These are phyloP conservation scores for Parnassius mnemosyne DNA, from an alignment of 2,888 invertebrate genomes.

Conservation along the genomic window DNA sequence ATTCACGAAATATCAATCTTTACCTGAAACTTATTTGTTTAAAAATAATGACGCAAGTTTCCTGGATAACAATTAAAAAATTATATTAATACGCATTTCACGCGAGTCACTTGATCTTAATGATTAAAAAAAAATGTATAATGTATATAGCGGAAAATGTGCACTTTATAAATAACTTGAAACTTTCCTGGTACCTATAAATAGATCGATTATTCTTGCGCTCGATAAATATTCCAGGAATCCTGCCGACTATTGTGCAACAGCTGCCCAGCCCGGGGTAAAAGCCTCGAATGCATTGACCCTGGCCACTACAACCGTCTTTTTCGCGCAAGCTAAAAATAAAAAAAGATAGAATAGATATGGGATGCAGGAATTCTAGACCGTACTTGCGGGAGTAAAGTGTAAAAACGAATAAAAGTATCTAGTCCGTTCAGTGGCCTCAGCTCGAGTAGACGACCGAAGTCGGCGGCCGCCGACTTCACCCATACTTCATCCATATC, in stretches of 20 bases:
- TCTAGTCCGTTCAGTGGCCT: conserved; percentile 65
- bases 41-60: too few relatives aligned
- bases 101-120: too few relatives aligned
- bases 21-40: not conserved
- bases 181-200: conserved; percentile 33
- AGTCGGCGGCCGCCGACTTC: conserved; percentile 43
- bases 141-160: conserved; percentile 10
- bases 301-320: conserved; percentile 61
- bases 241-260: conserved; percentile 74
- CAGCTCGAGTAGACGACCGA: conserved; percentile 43
- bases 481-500: conserved; percentile 40
- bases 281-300: conserved; percentile 72
- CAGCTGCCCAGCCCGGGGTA: conserved; percentile 67
- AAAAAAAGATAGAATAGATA: conserved; percentile 66
- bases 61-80: too few relatives aligned
- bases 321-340: conserved; percentile 71
- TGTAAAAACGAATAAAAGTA: conserved; percentile 61
- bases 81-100: too few relatives aligned
- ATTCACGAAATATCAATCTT: not conserved
- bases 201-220: conserved; percentile 46
- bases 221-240: conserved; percentile 55
- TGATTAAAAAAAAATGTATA: too few relatives aligned
- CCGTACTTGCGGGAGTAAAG: conserved; percentile 39
- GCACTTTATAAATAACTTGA: conserved; percentile 26
- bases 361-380: conserved; percentile 67